Conservation (phyloP, 2,888 invertebrate genomes). For the Cylindroiulus punctatus region DNA sequence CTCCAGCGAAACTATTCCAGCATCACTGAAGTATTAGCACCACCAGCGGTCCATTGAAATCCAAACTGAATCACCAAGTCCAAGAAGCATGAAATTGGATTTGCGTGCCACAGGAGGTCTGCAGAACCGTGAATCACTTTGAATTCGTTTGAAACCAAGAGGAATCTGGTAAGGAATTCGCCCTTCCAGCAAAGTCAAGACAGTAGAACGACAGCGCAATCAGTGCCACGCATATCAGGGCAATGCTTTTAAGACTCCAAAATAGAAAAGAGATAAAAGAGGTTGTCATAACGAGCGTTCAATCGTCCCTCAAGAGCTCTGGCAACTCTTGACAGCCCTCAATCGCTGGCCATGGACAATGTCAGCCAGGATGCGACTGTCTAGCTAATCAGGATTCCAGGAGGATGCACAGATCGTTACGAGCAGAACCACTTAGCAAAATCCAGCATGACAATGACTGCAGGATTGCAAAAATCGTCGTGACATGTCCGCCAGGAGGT, state of each 20-base stretch:
- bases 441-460: background rate
- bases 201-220: background rate
- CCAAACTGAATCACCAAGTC: background rate
- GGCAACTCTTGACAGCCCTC: background rate
- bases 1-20: no score
- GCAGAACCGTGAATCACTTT: background rate
- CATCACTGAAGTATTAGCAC: background rate
- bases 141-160: background rate
- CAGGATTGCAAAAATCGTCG: no score
- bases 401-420: background rate
- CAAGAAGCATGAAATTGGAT: conserved; percentile 18
- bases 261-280: background rate
- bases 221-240: conserved; percentile 18
- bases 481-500: no score
- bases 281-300: background rate
- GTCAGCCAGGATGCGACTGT: background rate
- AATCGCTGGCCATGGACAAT: background rate
- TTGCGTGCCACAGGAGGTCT: background rate
- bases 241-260: conserved; percentile 9
- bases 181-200: conserved; percentile 18
- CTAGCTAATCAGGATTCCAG: background rate
- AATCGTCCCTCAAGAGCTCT: background rate
- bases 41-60: background rate
- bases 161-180: background rate
- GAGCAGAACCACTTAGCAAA: background rate